Evolutionary conservation across 1,140 invertebrate species (phyloP), one percentile per base, ranked within the genome.

Genomic region (Drosophila navojoa): DNA sequence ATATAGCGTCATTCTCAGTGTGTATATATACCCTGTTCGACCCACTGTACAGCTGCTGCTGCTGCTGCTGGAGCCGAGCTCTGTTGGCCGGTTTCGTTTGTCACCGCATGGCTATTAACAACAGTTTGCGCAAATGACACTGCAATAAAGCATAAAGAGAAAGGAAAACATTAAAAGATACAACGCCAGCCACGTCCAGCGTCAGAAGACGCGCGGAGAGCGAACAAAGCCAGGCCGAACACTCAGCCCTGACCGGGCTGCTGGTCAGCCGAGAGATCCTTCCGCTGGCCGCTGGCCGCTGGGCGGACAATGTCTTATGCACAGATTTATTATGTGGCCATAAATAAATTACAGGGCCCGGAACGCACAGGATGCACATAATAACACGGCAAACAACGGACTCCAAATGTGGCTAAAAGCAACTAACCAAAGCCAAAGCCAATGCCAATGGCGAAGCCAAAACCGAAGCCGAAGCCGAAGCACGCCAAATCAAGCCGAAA

Each of bases 251-350:
- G 19, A 22, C 27, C 27, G 4, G 27, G 27, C 27, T 29, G 42
- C 15, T 16, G 42, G 35, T 38, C 35, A 16, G 42, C 16, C 6
- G 42, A 45, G 42, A 45, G 42, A 22, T 45, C 42, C 6, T 54
- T 38, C 29, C 29, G 32, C 32, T 32, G 27, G 27, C 27, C 27
- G 38, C 45, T 71, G 69, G 55, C 69, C 61, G 53, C 35, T 44
- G 61, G 62, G 10, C 75, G 60, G 58, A 55, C 64, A 82, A 89
- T 87, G 84, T 87, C 79, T 87, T 87, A 79, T 82, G 82, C 79
- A 76, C 79, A 87, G 82, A 87, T 87, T 87, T 89, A 87, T 87
- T 87, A 82, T 87, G 84, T 87, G 82, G 82, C 82, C 76, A 87
- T 87, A 89, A 89, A 87, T 87, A 87, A 87, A 89, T 89, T 89